These are phyloP conservation scores for Teleiodes luculella DNA, from an alignment of 2,888 invertebrate species.

Conservation along the genomic window DNA sequence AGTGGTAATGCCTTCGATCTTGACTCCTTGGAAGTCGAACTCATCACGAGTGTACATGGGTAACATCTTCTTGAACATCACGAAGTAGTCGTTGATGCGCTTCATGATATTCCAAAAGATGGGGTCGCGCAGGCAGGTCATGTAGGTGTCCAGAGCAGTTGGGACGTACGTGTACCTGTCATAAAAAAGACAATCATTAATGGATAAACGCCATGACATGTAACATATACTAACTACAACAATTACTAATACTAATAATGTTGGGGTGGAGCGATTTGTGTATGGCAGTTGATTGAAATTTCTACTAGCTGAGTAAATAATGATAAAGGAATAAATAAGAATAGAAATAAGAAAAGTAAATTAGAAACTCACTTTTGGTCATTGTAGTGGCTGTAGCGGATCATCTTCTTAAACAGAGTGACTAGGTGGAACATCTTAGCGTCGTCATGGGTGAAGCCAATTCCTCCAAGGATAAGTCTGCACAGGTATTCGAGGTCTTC, in stretches of 20 bases:
- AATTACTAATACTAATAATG: too few relatives aligned
- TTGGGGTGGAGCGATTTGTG: too few relatives aligned
- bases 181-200: neutral
- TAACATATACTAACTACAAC: too few relatives aligned
- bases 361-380: slow-evolving; percentile 50
- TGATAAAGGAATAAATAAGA: too few relatives aligned
- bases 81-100: slow-evolving; percentile 75
- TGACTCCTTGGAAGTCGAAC: slow-evolving; percentile 81
- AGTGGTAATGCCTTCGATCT: slow-evolving; percentile 79
- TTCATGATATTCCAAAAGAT: slow-evolving; percentile 84
- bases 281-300: too few relatives aligned
- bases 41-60: slow-evolving; percentile 80
- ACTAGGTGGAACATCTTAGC: slow-evolving; percentile 69
- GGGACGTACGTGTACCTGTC: slow-evolving; percentile 72
- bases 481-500: slow-evolving; percentile 83
- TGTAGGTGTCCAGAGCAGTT: slow-evolving; percentile 80
- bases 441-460: slow-evolving; percentile 75
- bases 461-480: slow-evolving; percentile 81
- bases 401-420: slow-evolving; percentile 54
- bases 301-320: too few relatives aligned
- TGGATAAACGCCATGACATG: too few relatives aligned
- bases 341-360: neutral
- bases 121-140: slow-evolving; percentile 84
- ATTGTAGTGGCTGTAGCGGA: slow-evolving; percentile 60
- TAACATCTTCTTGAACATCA: slow-evolving; percentile 79